Conservation (phyloP, 2,797 vertebrate genomes). For the Champsocephalus esox region DNA sequence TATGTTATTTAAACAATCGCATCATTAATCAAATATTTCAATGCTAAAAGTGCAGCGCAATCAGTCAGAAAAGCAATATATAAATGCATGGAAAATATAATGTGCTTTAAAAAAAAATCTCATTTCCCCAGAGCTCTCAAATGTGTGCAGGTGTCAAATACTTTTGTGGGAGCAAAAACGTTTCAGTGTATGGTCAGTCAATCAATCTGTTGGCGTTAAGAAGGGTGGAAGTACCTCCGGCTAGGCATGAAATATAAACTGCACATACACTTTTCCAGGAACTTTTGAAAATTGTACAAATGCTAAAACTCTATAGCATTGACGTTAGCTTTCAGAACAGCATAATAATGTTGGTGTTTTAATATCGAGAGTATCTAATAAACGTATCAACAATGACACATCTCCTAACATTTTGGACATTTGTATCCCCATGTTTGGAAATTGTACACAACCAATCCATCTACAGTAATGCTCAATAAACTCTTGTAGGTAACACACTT, state of each 20-base stretch:
- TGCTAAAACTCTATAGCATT: slow-evolving; percentile 2
- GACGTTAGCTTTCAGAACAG: not conserved
- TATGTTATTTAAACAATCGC: slow-evolving; percentile 47
- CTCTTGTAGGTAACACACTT: too few relatives aligned
- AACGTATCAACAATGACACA: slow-evolving; percentile 4
- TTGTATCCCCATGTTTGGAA: not conserved
- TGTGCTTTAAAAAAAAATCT: slow-evolving; percentile 18
- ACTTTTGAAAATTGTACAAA: slow-evolving; percentile 16
- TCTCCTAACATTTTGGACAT: not conserved
- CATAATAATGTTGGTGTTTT: not conserved
- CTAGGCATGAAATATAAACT: slow-evolving; percentile 40
- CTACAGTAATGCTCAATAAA: too few relatives aligned
- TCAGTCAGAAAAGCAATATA: slow-evolving; percentile 32
- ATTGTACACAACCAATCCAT: not conserved
- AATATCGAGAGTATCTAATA: not conserved
- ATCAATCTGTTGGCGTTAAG: slow-evolving; percentile 45
- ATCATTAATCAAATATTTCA: slow-evolving; percentile 55
- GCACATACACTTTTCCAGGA: slow-evolving; percentile 39
- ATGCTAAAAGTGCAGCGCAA: slow-evolving; percentile 28
- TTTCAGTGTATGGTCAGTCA: slow-evolving; percentile 44
- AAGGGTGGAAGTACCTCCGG: slow-evolving; percentile 19
- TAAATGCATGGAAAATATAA: slow-evolving; percentile 31
- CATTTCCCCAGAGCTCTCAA: slow-evolving; percentile 40
- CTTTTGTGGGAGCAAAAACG: slow-evolving; percentile 32
- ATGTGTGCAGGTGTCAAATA: slow-evolving; percentile 53